These are phyloP conservation scores for Zaprionus capensis DNA, from an alignment of 1,140 invertebrate species.

Conservation along the genomic window DNA sequence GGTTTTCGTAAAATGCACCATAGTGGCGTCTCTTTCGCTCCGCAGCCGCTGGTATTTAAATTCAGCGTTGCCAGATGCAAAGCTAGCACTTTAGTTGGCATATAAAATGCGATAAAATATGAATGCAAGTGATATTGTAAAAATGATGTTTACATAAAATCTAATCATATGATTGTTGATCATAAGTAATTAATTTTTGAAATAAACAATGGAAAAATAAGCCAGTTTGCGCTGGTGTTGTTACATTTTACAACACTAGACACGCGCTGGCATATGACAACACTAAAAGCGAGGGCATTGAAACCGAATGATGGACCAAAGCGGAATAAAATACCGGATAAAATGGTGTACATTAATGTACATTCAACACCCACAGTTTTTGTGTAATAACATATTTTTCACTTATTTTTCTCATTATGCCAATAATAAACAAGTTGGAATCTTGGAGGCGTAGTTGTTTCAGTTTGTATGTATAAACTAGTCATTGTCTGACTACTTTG, in stretches of 20 bases:
- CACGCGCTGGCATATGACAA: slow-evolving; percentile 47
- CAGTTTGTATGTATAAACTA: slow-evolving; percentile 31
- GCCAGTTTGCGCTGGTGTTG: not conserved
- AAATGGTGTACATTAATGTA: slow-evolving; percentile 68
- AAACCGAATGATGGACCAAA: slow-evolving; percentile 74
- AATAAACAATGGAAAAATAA: slow-evolving; percentile 18
- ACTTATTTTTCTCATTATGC: slow-evolving; percentile 5
- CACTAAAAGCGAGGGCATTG: slow-evolving; percentile 71
- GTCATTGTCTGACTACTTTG: slow-evolving; percentile 45
- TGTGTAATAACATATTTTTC: slow-evolving; percentile 10
- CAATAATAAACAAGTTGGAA: not conserved
- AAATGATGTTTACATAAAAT: not conserved
- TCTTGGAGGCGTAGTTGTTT: slow-evolving; percentile 17
- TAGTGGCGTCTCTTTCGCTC: slow-evolving; percentile 63
- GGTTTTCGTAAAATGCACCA: slow-evolving; percentile 49
- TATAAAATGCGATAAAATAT: not conserved
- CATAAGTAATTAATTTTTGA: not conserved
- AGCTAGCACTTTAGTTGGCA: not conserved
- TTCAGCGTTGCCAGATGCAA: slow-evolving; percentile 57
- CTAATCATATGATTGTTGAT: not conserved
- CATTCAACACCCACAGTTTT: slow-evolving; percentile 18
- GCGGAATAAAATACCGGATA: slow-evolving; percentile 76
- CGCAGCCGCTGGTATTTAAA: slow-evolving; percentile 22
- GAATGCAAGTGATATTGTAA: not conserved
- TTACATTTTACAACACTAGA: slow-evolving; percentile 48